phyloP scores from a whole-genome alignment of 2,888 invertebrate species.

The Melitaea athalia region DNA sequence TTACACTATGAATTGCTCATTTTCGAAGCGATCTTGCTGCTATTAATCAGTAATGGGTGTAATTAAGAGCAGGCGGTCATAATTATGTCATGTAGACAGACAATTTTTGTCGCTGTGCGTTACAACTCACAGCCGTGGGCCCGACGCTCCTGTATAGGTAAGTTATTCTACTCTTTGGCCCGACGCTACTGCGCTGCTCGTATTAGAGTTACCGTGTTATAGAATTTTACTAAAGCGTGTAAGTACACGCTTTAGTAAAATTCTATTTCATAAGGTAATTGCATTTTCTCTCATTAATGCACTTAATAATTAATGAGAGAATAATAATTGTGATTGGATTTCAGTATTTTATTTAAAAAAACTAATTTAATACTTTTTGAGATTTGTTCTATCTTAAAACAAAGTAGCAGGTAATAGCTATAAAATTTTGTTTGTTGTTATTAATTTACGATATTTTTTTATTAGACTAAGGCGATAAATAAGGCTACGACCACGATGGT shows the following conservation, averaged over 20 bases:
- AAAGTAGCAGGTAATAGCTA: too few species aligned
- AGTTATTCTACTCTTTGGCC: too few species aligned
- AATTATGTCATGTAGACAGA: slow-evolving; percentile 33
- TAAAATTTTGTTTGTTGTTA: too few species aligned
- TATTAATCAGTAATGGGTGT: slow-evolving; percentile 32
- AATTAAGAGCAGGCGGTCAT: slow-evolving; percentile 30
- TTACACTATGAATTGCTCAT: slow-evolving; percentile 18
- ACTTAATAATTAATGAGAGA: not conserved
- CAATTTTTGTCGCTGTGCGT: slow-evolving; percentile 79
- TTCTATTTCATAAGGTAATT: not conserved
- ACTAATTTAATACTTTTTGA: too few species aligned
- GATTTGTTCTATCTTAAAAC: too few species aligned
- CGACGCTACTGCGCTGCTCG: slow-evolving; percentile 10
- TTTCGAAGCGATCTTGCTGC: slow-evolving; percentile 23
- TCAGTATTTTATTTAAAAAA: too few species aligned
- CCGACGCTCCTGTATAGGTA: slow-evolving; percentile 9
- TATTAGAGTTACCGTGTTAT: slow-evolving; percentile 21
- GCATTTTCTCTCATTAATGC: slow-evolving; percentile 1
- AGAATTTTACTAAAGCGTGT: too few species aligned
- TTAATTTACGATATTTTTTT: too few species aligned
- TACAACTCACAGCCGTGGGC: slow-evolving; percentile 82
- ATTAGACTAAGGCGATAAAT: too few species aligned
- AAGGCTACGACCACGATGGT: too few species aligned
- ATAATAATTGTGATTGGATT: not conserved
- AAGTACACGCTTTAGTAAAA: slow-evolving; percentile 11